Base-by-base conservation (phyloP, 2,113 vertebrate genomes). In the Columbina picui region DNA sequence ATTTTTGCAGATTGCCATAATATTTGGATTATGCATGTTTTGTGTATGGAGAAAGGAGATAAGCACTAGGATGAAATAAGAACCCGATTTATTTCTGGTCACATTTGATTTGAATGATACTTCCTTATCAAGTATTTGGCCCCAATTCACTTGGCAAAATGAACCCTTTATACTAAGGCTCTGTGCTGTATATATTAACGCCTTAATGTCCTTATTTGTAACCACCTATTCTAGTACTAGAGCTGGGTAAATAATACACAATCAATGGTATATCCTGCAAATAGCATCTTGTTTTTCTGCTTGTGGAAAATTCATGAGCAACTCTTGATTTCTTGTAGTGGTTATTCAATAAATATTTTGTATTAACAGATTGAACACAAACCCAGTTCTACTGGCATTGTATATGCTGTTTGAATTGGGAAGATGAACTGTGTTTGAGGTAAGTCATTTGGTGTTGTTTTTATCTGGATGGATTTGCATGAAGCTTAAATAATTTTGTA, bases 141-240 rank as follows among this genome's bases (percentile, higher is more conserved):
- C 65, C 41, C 14, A 90, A 50, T 80, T 95, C 34, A 16, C 70
- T 84, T 95, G 67, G 27, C 67, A 85, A 74, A 69, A 78, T 49
- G 38, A 85, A 23, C 29, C 20, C 17, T 64, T 36, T 56, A 4
- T 78, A 32, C 23, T 34, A 64, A 79, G 17, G 30, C 29, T 67
- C 61, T 67, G 23, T 77, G 30, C 45, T 75, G 43, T 47, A 16
- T 49, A 36, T 76, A 45, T 45, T 45, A 19, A 45, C 19, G 39
- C 49, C 69, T 91, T 36, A 57, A 29, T 60, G 26, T 76, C 78
- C 55, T 85, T 52, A 47, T 83, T 55, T 94, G 45, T 29, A 90
- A 60, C 67, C 25, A 63, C 10, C 73, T 81, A 10, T 91, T 81
- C 27, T 16, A 53, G 21, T 39, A 87, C 14, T 61, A 41, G 27